Conservation (phyloP, 2,888 invertebrate species). For the Autographa pulchrina region DNA sequence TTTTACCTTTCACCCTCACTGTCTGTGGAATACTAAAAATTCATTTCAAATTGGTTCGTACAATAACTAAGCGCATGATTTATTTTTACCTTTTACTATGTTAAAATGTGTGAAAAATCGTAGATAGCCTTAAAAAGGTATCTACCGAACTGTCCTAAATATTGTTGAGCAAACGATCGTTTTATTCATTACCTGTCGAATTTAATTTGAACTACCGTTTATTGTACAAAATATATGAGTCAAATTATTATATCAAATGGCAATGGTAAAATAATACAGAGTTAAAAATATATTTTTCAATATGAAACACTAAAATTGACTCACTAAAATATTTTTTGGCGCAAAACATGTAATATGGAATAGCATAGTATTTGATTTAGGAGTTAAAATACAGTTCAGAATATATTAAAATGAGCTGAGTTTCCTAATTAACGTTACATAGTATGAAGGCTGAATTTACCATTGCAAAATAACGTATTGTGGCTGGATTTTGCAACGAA, state of each 20-base stretch:
- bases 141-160: too few species aligned
- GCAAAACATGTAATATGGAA: neutral
- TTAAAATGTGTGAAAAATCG: too few species aligned
- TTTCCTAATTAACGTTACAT: conserved; percentile 41
- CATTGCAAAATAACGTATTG: conserved; percentile 30
- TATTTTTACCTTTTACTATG: too few species aligned
- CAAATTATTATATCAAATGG: neutral
- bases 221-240: too few species aligned
- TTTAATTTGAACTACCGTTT: too few species aligned
- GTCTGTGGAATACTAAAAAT: too few species aligned
- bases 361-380: neutral
- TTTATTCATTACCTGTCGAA: too few species aligned
- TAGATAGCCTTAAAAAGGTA: too few species aligned
- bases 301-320: neutral
- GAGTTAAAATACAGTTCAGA: neutral
- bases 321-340: neutral
- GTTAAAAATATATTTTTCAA: neutral
- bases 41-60: too few species aligned
- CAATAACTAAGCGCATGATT: too few species aligned
- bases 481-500: conserved; percentile 34
- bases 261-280: neutral
- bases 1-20: too few species aligned
- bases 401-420: conserved; percentile 42
- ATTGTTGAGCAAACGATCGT: too few species aligned
- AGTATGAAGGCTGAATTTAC: conserved; percentile 20